A percentile compares a stretch with the other conserved stretches of the same genome.
Conservation (phyloP, 2,797 vertebrate species). For the Gadopsis marmoratus region DNA sequence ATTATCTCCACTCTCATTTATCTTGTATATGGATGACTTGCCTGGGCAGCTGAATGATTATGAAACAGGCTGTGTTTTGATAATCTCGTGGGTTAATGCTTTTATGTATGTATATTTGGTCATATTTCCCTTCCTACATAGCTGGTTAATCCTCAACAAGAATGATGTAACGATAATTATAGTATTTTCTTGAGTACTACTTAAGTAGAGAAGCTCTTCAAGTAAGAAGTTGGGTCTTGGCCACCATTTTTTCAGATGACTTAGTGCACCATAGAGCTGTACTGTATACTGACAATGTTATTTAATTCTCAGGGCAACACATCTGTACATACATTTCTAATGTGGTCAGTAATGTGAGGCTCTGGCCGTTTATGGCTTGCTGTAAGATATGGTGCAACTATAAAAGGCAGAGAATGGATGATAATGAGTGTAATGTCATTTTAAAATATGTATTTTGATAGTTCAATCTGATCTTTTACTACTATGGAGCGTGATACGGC, state of each 20-base stretch:
- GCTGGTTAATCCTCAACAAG: background rate
- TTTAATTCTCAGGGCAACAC: background rate
- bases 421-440: background rate
- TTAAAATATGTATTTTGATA: background rate
- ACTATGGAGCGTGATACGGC: too few relatives aligned
- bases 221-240: background rate
- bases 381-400: background rate
- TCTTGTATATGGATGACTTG: background rate
- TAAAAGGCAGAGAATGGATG: background rate
- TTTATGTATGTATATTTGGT: background rate
- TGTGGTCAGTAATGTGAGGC: background rate
- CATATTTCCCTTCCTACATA: background rate
- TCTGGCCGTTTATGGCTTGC: background rate
- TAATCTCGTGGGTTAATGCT: background rate
- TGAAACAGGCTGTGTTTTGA: conserved; percentile 7
- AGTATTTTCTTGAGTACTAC: background rate
- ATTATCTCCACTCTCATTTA: background rate
- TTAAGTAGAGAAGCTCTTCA: background rate
- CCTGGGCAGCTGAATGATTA: background rate
- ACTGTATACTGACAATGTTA: background rate
- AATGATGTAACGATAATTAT: background rate
- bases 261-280: background rate
- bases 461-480: background rate
- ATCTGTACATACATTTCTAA: background rate
- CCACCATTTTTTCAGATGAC: background rate